These are phyloP conservation scores for Drosophila atripex DNA, from an alignment of 2,888 invertebrate genomes.

Conservation along the genomic window DNA sequence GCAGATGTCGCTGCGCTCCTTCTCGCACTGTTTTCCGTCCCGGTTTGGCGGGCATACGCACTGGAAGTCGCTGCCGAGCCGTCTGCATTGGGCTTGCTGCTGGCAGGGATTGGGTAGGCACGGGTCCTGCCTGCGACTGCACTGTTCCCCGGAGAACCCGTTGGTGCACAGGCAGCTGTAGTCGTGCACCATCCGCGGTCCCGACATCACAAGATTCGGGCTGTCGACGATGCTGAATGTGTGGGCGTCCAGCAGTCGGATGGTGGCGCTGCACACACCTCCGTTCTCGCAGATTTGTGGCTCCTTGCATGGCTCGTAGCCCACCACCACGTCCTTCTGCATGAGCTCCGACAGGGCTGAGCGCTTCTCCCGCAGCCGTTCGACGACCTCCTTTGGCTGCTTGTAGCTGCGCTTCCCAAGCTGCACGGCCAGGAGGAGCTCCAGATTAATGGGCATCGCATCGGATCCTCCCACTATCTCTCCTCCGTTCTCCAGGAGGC, in stretches of 20 bases:
- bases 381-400: constrained; percentile 87
- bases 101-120: constrained; percentile 95
- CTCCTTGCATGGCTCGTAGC: constrained; percentile 90
- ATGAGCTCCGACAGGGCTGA: constrained; percentile 87
- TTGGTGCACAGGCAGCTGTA: constrained; percentile 92
- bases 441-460: constrained; percentile 31
- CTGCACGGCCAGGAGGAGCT: constrained; percentile 89
- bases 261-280: constrained; percentile 90
- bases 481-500: constrained; percentile 85
- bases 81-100: constrained; percentile 92
- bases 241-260: constrained; percentile 86
- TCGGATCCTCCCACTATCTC: constrained; percentile 71
- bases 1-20: constrained; percentile 93
- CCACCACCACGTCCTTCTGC: constrained; percentile 86
- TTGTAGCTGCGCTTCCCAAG: constrained; percentile 86
- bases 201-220: constrained; percentile 91
- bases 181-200: constrained; percentile 91
- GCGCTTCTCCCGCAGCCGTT: constrained; percentile 87
- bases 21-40: constrained; percentile 93
- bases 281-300: constrained; percentile 90
- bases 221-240: constrained; percentile 90
- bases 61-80: constrained; percentile 92
- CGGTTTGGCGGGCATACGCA: constrained; percentile 91
- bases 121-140: constrained; percentile 95
- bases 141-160: constrained; percentile 92